Conservation (phyloP, 2,888 invertebrate genomes). For the Protula sp. region DNA sequence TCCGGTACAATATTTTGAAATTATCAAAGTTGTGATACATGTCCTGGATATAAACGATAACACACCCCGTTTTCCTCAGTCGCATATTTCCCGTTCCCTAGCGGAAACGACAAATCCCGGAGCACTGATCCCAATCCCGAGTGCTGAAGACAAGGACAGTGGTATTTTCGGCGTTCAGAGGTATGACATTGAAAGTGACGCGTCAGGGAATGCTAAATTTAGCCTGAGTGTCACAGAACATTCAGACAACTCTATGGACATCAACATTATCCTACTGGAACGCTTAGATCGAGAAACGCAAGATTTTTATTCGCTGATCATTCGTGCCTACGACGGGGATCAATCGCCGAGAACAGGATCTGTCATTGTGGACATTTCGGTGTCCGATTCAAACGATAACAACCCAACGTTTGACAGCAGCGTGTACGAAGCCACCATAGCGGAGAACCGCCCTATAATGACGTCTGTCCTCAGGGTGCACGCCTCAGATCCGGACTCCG, state of each 20-base stretch:
- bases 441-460: neutral
- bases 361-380: slow-evolving; percentile 6
- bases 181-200: slow-evolving; percentile 10
- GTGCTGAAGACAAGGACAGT: slow-evolving; percentile 19
- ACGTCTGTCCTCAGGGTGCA: neutral
- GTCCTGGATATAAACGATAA: neutral
- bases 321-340: slow-evolving; percentile 11
- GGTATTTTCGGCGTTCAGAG: slow-evolving; percentile 8
- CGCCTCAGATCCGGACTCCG: neutral
- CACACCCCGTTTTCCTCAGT: neutral
- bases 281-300: slow-evolving; percentile 9
- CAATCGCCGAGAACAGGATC: slow-evolving; percentile 4
- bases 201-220: slow-evolving; percentile 1
- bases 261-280: slow-evolving; percentile 1
- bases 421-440: slow-evolving; percentile 5
- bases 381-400: slow-evolving; percentile 20
- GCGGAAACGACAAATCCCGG: slow-evolving; percentile 2
- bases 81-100: neutral
- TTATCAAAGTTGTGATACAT: neutral
- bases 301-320: slow-evolving; percentile 5
- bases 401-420: slow-evolving; percentile 12
- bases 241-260: slow-evolving; percentile 42
- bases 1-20: neutral
- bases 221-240: slow-evolving; percentile 7
- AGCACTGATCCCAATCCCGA: slow-evolving; percentile 12